Percentiles rank a stretch among this genome's conserved stretches.
Conservation (phyloP, 2,113 vertebrate genomes). For the Glaucidium brasilianum region DNA sequence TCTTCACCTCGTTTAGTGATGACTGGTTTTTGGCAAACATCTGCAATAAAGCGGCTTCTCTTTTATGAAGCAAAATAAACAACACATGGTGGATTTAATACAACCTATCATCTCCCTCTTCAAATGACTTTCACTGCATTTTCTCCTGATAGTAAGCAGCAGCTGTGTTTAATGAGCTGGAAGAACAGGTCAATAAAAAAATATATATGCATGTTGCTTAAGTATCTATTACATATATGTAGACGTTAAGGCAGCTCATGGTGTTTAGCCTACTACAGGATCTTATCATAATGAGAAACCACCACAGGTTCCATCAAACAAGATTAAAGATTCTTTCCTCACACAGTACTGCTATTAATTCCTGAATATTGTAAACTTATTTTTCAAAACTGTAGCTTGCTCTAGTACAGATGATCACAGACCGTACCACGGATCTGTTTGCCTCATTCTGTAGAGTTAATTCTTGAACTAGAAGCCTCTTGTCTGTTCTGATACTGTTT, state of each 20-base stretch:
- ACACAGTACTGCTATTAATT: background rate
- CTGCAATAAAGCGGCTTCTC: conserved; percentile 8
- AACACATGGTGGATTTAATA: conserved; percentile 33
- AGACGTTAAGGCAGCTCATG: background rate
- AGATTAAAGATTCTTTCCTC: background rate
- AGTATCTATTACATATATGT: background rate
- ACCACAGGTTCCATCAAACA: background rate
- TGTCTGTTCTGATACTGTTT: background rate
- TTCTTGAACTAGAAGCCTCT: background rate
- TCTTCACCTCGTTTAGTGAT: background rate
- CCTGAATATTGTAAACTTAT: background rate
- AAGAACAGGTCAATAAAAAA: conserved; percentile 33
- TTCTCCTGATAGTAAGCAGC: background rate
- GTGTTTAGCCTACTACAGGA: background rate
- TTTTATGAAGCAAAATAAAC: conserved; percentile 23
- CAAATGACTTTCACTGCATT: conserved; percentile 11
- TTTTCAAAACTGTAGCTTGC: background rate
- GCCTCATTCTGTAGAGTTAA: background rate
- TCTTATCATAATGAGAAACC: background rate
- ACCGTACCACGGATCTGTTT: background rate
- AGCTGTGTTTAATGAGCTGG: conserved; percentile 33
- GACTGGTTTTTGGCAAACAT: background rate
- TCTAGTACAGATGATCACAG: background rate
- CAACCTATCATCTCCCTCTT: background rate
- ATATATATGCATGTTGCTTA: background rate